Evolutionary conservation across 2,888 invertebrate species (phyloP), one percentile per base, ranked within the genome.

Genomic region (Linyphia triangularis): DNA sequence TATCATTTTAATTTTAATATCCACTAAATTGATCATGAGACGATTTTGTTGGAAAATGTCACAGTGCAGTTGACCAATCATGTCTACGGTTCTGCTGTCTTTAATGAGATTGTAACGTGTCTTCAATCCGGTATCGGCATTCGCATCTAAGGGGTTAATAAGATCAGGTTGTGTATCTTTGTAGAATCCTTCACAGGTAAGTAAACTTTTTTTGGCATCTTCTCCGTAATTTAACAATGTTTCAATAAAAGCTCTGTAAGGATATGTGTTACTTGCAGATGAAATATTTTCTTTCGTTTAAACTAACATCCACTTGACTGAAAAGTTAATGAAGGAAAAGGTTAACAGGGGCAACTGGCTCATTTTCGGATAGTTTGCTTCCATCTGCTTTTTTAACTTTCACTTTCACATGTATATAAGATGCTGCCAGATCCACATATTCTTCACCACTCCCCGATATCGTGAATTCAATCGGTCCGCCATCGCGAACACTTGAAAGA

Each of bases 21-120:
- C n/a, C n/a, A 51, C 16, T n/a, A 51, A 13, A n/a, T 51, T 51
- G n/a, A 51, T 51, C n/a, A 51, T 16, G 5, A 73, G 19, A 63
- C 79, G 67, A 22, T 69, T 69, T 24, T 85, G 85, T 19, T 73
- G 37, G 57, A 77, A 28, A n/a, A n/a, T n/a, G n/a, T n/a, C n/a
- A n/a, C 77, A 57, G 40, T 88, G 88, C 13, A 90, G 61, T 43
- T 40, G 30, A 0, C 88, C 88, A 7, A 79, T 69, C 73, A 88
- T 65, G 19, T 90, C 88, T 7, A 90, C 26, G 0, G 13, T 69
- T 63, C 61, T 22, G 26, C 59, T 70, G 0, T 13, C 13, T 61
- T 43, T 61, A 37, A 37, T 59, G 28, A 13, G 26, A n/a, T n/a
- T n/a, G n/a, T 1, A 33, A 6, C 40, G 30, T 33, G 5, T 22